These are phyloP conservation scores for Musca domestica DNA, from an alignment of 1,140 invertebrate species.

Conservation along the genomic window DNA sequence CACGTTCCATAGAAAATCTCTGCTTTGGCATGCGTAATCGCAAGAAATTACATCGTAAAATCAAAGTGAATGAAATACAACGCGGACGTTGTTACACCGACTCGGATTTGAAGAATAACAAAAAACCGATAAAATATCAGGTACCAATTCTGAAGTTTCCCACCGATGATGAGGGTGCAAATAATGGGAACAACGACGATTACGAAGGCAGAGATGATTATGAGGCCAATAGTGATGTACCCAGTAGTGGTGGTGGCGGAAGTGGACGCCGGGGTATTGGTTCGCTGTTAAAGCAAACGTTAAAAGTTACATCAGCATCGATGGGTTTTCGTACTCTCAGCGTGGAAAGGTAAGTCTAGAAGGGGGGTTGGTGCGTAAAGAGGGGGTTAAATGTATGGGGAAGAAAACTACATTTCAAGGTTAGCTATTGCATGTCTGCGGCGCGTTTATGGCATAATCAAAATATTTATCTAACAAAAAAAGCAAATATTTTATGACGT, in stretches of 20 bases:
- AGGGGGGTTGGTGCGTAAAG: background rate
- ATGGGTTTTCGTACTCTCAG: slow-evolving; percentile 31
- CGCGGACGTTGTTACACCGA: slow-evolving; percentile 36
- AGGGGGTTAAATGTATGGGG: too few relatives aligned
- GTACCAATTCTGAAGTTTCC: slow-evolving; percentile 2
- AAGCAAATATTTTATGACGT: too few relatives aligned
- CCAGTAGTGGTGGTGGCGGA: background rate
- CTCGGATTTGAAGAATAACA: slow-evolving; percentile 19
- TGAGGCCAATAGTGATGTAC: background rate
- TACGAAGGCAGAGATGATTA: too few relatives aligned
- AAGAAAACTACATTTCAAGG: too few relatives aligned
- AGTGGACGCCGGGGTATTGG: slow-evolving; percentile 27
- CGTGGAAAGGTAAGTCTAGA: slow-evolving; percentile 28
- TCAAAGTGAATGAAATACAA: slow-evolving; percentile 29
- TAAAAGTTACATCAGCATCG: slow-evolving; percentile 38
- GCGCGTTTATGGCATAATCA: background rate
- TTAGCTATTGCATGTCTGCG: too few relatives aligned
- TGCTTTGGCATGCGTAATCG: slow-evolving; percentile 17
- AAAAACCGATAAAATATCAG: background rate
- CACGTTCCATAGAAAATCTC: slow-evolving; percentile 23
- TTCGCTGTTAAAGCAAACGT: slow-evolving; percentile 38
- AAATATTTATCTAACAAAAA: too few relatives aligned
- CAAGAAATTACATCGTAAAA: slow-evolving; percentile 23
- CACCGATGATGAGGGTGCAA: slow-evolving; percentile 10
- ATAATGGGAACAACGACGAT: background rate